A percentile compares a stretch with the other conserved stretches of the same genome.
These are phyloP conservation scores for Pelusios castaneus DNA, from an alignment of 2,113 vertebrate genomes.

Conservation along the genomic window DNA sequence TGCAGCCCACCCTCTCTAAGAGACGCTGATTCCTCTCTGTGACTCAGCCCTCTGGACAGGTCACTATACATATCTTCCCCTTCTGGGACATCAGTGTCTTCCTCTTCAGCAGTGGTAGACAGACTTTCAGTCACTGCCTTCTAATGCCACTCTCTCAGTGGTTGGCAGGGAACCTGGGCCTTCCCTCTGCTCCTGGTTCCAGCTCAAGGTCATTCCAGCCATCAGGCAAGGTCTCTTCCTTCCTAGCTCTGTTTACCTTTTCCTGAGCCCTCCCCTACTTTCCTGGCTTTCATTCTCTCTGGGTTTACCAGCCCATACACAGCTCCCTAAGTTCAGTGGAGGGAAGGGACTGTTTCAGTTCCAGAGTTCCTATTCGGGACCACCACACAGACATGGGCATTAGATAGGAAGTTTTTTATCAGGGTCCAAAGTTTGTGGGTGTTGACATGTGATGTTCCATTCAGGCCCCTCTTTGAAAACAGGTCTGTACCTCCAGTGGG, in stretches of 20 bases:
- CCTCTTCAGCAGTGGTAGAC: too few species aligned
- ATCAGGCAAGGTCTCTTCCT: background rate
- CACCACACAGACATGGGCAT: background rate
- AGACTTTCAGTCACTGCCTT: too few species aligned
- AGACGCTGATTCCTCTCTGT: too few species aligned
- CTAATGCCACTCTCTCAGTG: too few species aligned
- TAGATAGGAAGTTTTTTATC: background rate
- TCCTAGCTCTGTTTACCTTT: background rate
- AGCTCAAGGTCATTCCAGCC: too few species aligned
- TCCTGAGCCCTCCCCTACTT: background rate
- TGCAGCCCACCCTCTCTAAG: too few species aligned
- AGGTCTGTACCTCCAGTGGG: accelerated
- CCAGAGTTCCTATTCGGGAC: background rate
- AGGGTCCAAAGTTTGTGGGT: background rate
- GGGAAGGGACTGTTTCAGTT: background rate
- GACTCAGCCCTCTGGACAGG: too few species aligned
- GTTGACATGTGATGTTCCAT: background rate
- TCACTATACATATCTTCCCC: too few species aligned
- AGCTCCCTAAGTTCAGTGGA: background rate
- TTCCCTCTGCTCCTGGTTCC: too few species aligned
- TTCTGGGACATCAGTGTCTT: too few species aligned
- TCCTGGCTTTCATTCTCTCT: background rate
- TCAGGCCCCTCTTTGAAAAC: background rate
- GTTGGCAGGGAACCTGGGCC: too few species aligned
- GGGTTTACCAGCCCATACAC: background rate